These are phyloP conservation scores for Poeciliopsis prolifica DNA, from an alignment of 2,113 vertebrate genomes.

Conservation along the genomic window DNA sequence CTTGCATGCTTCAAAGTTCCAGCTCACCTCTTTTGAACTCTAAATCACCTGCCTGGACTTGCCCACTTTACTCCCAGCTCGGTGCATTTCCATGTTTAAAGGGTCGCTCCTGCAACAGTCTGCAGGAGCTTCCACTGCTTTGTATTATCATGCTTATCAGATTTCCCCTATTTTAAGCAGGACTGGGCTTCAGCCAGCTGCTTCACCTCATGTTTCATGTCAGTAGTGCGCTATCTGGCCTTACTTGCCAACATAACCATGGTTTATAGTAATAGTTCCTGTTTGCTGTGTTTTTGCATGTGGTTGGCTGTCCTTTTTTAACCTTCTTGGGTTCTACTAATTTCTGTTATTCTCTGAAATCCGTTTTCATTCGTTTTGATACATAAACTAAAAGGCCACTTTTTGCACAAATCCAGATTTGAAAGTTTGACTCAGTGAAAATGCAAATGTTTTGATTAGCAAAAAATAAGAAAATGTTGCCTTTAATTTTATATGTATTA, in stretches of 20 bases:
- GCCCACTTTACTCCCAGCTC: constrained; percentile 17
- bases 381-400: neutral
- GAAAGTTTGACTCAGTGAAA: too few species aligned
- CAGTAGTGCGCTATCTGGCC: neutral
- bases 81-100: constrained; percentile 21
- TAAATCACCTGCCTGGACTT: constrained; percentile 45
- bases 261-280: neutral
- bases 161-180: constrained; percentile 50
- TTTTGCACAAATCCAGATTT: neutral
- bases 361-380: neutral
- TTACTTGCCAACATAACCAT: neutral
- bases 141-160: constrained; percentile 24
- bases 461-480: too few species aligned
- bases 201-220: constrained; percentile 41
- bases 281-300: neutral
- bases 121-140: constrained; percentile 18
- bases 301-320: neutral
- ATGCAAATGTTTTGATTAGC: too few species aligned
- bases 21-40: constrained; percentile 33
- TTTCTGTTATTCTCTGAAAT: neutral
- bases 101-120: constrained; percentile 12
- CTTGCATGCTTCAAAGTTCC: neutral
- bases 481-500: too few species aligned
- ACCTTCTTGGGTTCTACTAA: too few species aligned
- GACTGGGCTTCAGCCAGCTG: constrained; percentile 14